Evolutionary conservation across 1,140 invertebrate species (phyloP).

Genomic region (Doryteuthis pealeii): DNA sequence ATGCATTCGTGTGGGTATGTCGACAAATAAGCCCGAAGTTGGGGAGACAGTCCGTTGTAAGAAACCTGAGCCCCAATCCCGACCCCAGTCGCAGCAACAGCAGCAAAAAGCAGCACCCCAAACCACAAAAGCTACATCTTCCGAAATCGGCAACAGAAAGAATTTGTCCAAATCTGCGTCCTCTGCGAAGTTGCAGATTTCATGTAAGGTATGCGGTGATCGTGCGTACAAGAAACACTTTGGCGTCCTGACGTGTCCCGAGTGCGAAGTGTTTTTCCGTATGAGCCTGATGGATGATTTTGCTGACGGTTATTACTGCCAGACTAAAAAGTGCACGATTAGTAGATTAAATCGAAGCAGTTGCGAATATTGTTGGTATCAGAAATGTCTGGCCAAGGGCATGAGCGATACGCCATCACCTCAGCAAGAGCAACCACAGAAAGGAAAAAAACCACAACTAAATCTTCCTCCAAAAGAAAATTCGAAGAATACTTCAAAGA

Average conservation of each 20-base stretch:
- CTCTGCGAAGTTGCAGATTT: background rate
- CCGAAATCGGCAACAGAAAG: background rate
- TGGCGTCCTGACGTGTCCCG: slow-evolving; percentile 61
- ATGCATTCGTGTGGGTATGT: slow-evolving; percentile 92
- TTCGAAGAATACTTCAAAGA: background rate
- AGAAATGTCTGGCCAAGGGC: slow-evolving; percentile 38
- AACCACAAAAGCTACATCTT: background rate
- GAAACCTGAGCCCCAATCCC: background rate
- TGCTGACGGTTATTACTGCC: background rate
- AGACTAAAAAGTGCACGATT: background rate
- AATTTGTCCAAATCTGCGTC: background rate
- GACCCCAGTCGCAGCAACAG: background rate
- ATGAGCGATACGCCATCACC: slow-evolving; percentile 30
- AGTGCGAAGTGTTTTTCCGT: slow-evolving; percentile 41
- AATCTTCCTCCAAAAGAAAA: background rate
- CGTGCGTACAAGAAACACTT: slow-evolving; percentile 61
- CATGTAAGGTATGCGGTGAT: slow-evolving; percentile 60
- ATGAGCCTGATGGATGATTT: background rate
- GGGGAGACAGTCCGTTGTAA: background rate
- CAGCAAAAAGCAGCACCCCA: background rate
- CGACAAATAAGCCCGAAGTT: slow-evolving; percentile 46
- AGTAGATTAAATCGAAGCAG: background rate
- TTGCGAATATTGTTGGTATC: slow-evolving; percentile 40
- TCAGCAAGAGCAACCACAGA: background rate
- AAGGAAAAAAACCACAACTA: background rate